Conservation (phyloP, 2,888 invertebrate species). For the Drosophila meridionalis region DNA sequence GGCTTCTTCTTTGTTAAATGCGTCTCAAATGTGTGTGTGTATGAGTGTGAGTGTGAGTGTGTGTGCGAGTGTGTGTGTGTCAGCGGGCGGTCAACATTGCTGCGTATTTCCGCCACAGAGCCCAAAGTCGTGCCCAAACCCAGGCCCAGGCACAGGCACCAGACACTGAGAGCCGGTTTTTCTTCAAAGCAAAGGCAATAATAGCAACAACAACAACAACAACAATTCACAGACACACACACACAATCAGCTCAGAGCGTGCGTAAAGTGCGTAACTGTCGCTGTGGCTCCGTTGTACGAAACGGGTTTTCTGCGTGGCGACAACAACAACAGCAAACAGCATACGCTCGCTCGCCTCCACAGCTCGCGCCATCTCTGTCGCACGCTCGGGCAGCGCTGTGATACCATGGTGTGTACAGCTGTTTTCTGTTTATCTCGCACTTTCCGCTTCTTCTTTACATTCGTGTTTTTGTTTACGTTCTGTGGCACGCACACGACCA, state of each 20-base stretch:
- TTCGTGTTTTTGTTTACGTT: constrained; percentile 81
- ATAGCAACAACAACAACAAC: constrained; percentile 30
- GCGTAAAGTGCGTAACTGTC: constrained; percentile 80
- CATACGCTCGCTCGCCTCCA: constrained; percentile 27
- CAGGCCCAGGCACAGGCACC: constrained; percentile 43
- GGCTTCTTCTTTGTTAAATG: constrained; percentile 72
- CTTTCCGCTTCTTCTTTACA: constrained; percentile 78
- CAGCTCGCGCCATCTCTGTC: constrained; percentile 20
- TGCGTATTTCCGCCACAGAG: constrained; percentile 71
- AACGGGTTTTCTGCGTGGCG: constrained; percentile 66
- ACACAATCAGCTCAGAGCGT: constrained; percentile 60
- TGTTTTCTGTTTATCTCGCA: constrained; percentile 81
- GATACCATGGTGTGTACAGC: constrained; percentile 73
- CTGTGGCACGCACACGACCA: constrained; percentile 69
- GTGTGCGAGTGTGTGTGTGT: constrained; percentile 33
- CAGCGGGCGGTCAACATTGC: constrained; percentile 64
- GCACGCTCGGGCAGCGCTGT: constrained; percentile 11
- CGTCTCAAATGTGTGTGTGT: constrained; percentile 14
- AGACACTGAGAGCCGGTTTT: constrained; percentile 70
- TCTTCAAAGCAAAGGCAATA: constrained; percentile 65
- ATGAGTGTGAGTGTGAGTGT: constrained; percentile 14
- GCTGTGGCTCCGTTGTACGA: constrained; percentile 56
- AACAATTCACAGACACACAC: constrained; percentile 15
- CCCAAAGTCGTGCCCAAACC: constrained; percentile 52
- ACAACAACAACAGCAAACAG: constrained; percentile 45